Base-by-base conservation (phyloP, 2,113 vertebrate genomes). In the Xyrauchen texanus region DNA sequence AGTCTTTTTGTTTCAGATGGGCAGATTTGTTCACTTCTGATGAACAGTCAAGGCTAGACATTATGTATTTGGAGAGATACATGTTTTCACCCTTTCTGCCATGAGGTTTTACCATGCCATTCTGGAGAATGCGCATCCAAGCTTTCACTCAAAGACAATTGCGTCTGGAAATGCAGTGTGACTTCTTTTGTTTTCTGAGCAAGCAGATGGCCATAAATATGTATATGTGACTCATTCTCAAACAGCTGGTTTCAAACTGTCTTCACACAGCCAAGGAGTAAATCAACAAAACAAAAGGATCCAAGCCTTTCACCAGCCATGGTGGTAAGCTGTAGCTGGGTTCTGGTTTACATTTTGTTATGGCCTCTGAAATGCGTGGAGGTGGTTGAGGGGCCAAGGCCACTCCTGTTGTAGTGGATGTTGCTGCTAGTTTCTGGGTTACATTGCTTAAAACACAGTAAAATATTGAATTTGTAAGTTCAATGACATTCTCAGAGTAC, bases 121-220 rank as follows among this genome's bases (percentile, higher is more conserved):
- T 65, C 4, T 65, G 11, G 16, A 64, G 42, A 49, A 13, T 1
- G 42, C 3, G 11, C 34, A 16, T 55, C n/a, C 51, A 3, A 57
- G 61, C 69, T 71, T 42, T 73, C 63, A 46, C 15, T 80, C 61
- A 73, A 53, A 13, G 62, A 55, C 52, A 73, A 66, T 79, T 68
- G 58, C 52, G 83, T 83, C 75, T 75, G 45, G 80, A 61, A 71
- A 74, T 78, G 62, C 21, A 52, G 77, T 84, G 82, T 65, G 45
- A 34, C 21, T 34, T 82, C 66, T 75, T 80, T 84, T 78, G 82
- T 87, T 83, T 77, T 57, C 12, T 67, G 45, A 57, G 73, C 64
- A 69, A 81, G 77, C 91, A 92, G 89, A 91, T 90, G 89, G 89
- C 57, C 45, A 81, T 82, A 82, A 84, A 86, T 83, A 84, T 84